Base-by-base conservation (phyloP, 2,113 vertebrate species). In the Steatornis caripensis region DNA sequence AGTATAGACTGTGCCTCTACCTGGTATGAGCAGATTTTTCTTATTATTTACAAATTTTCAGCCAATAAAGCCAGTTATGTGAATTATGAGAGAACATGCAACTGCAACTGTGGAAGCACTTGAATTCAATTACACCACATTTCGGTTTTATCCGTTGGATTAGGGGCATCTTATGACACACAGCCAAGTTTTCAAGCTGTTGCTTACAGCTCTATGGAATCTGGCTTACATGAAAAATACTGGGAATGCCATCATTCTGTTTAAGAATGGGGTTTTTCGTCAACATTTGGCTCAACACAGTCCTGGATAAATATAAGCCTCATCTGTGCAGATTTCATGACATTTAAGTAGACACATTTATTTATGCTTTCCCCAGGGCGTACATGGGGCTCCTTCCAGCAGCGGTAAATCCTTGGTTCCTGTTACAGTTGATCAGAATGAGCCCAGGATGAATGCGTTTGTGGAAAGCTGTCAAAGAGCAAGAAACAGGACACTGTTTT, bases 111-210 rank as follows among this genome's bases (percentile, higher is more conserved):
- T 45, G 82, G 43, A 83, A 89, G 41, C 86, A 64, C 45, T 85
- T 81, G 10, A 72, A 87, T 72, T 75, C 91, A 96, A 87, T 97
- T 96, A 86, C 13, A 10, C 8, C 16, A 36, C 68, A 43, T 79
- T 89, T 92, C 93, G 86, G 41, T 10, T 85, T 86, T 41, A 93
- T 76, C 61, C 80, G 62, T 75, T 14, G 86, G 78, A 97, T 97
- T 95, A 93, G 64, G 90, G 74, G 78, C 76, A 84, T 77, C 74
- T 97, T 74, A 48, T 55, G 65, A 83, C 57, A 74, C 37, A 9
- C 70, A 90, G 95, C 74, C 95, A 96, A 84, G 61, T 70, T 89
- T 53, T 78, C 91, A 70, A 89, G 70, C 83, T 89, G 85, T 84
- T 86, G 53, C 64, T 53, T 12, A 20, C 2, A 78, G 77, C 84